Percentiles rank a stretch among this genome's conserved stretches.
phyloP scores from a whole-genome alignment of 1,140 invertebrate species.

The Coenobita brevimanus region DNA sequence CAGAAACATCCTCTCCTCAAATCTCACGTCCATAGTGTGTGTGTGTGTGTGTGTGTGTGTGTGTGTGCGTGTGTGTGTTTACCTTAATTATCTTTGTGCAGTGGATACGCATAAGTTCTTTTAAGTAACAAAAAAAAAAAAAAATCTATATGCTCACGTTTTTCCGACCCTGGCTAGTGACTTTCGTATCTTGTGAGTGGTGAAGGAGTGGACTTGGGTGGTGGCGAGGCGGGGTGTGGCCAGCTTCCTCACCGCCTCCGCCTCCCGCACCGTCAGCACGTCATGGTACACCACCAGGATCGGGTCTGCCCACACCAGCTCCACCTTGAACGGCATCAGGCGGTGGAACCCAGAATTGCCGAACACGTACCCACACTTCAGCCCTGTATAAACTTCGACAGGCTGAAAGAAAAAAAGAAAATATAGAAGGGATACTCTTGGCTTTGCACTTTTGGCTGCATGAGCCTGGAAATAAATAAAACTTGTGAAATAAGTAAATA shows the following conservation, averaged over 20 bases:
- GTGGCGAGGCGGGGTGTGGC: slow-evolving; percentile 56
- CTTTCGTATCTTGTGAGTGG: slow-evolving; percentile 44
- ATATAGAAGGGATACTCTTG: too few species aligned
- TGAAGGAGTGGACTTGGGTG: slow-evolving; percentile 67
- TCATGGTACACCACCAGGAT: slow-evolving; percentile 59
- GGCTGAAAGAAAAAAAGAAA: slow-evolving; percentile 1
- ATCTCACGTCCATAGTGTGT: too few species aligned
- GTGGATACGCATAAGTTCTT: too few species aligned
- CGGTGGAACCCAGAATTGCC: slow-evolving; percentile 38
- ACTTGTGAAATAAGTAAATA: too few species aligned
- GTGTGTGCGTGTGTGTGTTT: too few species aligned
- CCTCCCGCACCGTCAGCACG: slow-evolving; percentile 59
- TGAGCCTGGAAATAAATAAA: too few species aligned
- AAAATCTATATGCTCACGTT: too few species aligned
- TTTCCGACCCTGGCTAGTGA: slow-evolving; percentile 65
- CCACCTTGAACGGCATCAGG: slow-evolving; percentile 64
- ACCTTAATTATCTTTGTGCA: too few species aligned
- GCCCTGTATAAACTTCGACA: slow-evolving; percentile 28
- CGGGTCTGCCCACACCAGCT: slow-evolving; percentile 63
- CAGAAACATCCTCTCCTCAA: too few species aligned
- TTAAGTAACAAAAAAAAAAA: too few species aligned
- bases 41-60: too few species aligned
- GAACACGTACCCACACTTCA: slow-evolving; percentile 55
- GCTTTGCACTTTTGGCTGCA: too few species aligned
- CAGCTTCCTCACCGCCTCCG: slow-evolving; percentile 28